Conservation (phyloP, 2,888 invertebrate species). For the Dicyrtoma fusca region DNA sequence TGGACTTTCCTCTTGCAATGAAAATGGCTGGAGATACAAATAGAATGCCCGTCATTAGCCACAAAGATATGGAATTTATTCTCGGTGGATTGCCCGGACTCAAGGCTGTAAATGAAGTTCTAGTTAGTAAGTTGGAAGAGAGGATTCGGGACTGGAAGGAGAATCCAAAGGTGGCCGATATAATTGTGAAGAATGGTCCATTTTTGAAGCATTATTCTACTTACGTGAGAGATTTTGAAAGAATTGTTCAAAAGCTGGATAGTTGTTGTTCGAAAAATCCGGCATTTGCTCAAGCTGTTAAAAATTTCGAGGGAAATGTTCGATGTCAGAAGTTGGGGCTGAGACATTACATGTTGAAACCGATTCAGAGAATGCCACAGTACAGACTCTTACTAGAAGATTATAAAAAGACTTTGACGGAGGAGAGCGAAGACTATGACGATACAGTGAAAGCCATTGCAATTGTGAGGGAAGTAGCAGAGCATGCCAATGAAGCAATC, state of each 20-base stretch:
- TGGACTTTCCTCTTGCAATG: constrained; percentile 62
- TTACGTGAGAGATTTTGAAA: constrained; percentile 65
- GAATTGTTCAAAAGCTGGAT: constrained; percentile 62
- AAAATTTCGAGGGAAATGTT: constrained; percentile 60
- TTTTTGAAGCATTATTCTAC: constrained; percentile 66
- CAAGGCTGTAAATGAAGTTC: constrained; percentile 63
- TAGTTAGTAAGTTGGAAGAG: constrained; percentile 63
- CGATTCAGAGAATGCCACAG: constrained; percentile 66
- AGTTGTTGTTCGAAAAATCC: constrained; percentile 61
- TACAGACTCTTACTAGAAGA: constrained; percentile 68
- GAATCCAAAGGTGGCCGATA: constrained; percentile 63
- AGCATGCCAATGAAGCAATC: constrained; percentile 65
- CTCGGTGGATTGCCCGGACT: constrained; percentile 64
- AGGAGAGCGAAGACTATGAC: constrained; percentile 63
- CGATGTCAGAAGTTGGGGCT: constrained; percentile 64
- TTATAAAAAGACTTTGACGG: constrained; percentile 64
- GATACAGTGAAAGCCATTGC: constrained; percentile 65
- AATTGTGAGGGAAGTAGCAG: constrained; percentile 66
- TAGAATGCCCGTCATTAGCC: constrained; percentile 60
- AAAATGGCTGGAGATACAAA: constrained; percentile 57
- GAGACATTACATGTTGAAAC: constrained; percentile 70
- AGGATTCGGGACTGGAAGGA: constrained; percentile 63
- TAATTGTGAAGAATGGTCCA: constrained; percentile 66
- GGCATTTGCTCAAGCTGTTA: constrained; percentile 62
- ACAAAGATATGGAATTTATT: constrained; percentile 62